Base-by-base conservation (phyloP, 2,888 invertebrate genomes). In the Hypomecis punctinalis region DNA sequence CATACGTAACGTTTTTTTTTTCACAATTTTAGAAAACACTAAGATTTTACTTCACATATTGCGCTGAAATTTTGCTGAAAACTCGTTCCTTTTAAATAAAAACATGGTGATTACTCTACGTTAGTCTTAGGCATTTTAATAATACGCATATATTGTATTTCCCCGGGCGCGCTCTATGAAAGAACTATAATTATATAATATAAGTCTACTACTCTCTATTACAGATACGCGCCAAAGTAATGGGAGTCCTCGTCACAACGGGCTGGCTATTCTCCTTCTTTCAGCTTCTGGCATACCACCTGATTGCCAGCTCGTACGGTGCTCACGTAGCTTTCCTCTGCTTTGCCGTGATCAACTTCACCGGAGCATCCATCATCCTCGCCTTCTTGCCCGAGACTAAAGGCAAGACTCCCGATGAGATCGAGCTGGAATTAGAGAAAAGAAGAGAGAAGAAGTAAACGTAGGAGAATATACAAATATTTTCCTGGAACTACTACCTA, bases 321-420 rank as follows among this genome's bases (percentile, higher is more conserved):
- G 77, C 75, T 1, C 76, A 89, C 52, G 78, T 80, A 0, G 79
- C 82, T 0, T 92, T 89, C 76, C 84, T 80, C 70, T 67, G 83
- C 13, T 93, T 85, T 67, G 79, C 84, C 1, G 70, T 65, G 0
- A 71, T 86, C 8, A 90, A 90, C 66, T 40, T 85, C 1, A 5
- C 79, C 0, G 86, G 90, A 0, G 74, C 81, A 1, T 39, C 84
- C 5, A 74, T 86, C 11, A 77, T 79, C 4, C 42, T 86, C 1
- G 40, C 84, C 3, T 68, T 79, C 4, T 68, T 93, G 2, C 92
- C 91, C 0, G 93, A 93, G 73, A 93, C 93, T 0, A 91, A 85
- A 56, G 89, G 88, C 0, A 88, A 85, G 67, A 76, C 76, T 35
- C 78, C 89, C 0, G 84, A 88, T 11, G 71, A 85, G 58, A 91